Evolutionary conservation across 2,113 vertebrate species (phyloP).

Genomic region (Pangasianodon gigas): DNA sequence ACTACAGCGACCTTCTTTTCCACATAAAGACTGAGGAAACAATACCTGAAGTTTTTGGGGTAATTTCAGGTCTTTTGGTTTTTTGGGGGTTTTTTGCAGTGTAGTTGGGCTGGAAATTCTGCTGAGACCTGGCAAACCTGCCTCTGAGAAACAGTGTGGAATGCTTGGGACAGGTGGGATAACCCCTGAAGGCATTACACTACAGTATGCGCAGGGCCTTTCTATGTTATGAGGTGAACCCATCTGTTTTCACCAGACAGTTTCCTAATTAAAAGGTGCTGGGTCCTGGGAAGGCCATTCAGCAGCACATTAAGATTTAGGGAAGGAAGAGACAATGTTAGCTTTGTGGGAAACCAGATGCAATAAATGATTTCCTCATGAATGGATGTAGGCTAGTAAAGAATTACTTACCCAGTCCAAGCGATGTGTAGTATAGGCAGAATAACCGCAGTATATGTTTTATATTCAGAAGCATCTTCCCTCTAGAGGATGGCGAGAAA

Average conservation of each 20-base stretch:
- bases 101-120: background rate
- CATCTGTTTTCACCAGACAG: constrained; percentile 70
- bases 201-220: constrained; percentile 57
- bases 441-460: constrained; percentile 88
- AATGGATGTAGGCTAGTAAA: background rate
- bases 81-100: background rate
- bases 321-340: constrained; percentile 24
- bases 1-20: background rate
- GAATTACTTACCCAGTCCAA: constrained; percentile 65
- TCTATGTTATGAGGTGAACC: constrained; percentile 65
- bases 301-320: constrained; percentile 25
- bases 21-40: background rate
- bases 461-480: constrained; percentile 89
- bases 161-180: constrained; percentile 68
- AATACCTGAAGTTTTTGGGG: too few species aligned
- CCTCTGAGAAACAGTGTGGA: constrained; percentile 59
- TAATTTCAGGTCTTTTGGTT: background rate
- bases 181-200: constrained; percentile 61
- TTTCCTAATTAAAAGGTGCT: constrained; percentile 73
- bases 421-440: constrained; percentile 74
- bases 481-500: constrained; percentile 63
- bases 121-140: background rate
- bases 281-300: constrained; percentile 47
- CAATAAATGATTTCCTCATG: constrained; percentile 2
- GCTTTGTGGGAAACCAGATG: constrained; percentile 38